Conservation (phyloP, 2,113 vertebrate species). For the Hyperoodon ampullatus region DNA sequence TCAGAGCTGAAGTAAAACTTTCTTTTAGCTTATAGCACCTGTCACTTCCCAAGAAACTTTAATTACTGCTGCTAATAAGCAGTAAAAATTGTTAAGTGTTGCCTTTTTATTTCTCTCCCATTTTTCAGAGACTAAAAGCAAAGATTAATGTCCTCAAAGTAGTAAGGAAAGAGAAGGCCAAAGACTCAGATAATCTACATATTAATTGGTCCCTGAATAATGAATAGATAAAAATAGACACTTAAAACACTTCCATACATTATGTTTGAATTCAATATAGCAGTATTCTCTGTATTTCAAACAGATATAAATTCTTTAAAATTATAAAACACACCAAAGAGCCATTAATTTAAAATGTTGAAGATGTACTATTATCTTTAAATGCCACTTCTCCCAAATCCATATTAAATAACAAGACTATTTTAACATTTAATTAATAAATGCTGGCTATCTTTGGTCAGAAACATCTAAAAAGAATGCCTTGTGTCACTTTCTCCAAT, state of each 20-base stretch:
- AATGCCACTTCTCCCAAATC: conserved; percentile 19
- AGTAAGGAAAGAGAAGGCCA: background rate
- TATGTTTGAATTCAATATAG: conserved; percentile 17
- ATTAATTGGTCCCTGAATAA: background rate
- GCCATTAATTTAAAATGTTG: conserved; percentile 8
- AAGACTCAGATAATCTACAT: background rate
- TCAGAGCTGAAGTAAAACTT: background rate
- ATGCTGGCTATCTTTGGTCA: background rate
- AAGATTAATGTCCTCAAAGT: conserved; percentile 41
- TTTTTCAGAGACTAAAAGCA: conserved; percentile 34
- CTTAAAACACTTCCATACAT: background rate
- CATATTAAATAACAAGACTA: background rate
- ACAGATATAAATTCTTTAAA: conserved; percentile 33
- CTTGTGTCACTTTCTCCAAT: background rate
- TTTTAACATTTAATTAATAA: conserved; percentile 29
- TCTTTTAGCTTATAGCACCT: background rate
- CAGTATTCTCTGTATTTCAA: background rate
- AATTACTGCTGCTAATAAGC: conserved; percentile 6
- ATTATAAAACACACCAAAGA: background rate
- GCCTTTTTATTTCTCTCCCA: background rate
- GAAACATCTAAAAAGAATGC: conserved; percentile 15
- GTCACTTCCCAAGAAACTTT: conserved; percentile 3
- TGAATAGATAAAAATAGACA: background rate
- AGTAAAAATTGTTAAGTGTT: background rate
- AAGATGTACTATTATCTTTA: background rate